A percentile compares a stretch with the other conserved stretches of the same genome.
Evolutionary conservation across 2,113 vertebrate species (phyloP).

Genomic region (Microcebus tavaratra): DNA sequence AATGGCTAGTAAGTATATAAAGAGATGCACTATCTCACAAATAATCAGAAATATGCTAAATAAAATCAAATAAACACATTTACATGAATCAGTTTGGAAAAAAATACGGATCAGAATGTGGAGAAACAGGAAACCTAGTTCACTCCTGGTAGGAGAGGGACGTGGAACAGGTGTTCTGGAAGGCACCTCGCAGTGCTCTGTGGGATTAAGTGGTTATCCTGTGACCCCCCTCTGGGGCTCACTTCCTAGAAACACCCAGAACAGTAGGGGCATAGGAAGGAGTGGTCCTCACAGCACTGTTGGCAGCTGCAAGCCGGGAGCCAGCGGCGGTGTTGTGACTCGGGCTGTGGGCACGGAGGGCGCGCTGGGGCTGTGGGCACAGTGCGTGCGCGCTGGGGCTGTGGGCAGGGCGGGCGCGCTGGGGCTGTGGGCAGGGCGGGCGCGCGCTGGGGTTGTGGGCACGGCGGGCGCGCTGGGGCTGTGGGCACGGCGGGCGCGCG

Average conservation of each 20-base stretch:
- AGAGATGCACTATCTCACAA: background rate
- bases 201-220: background rate
- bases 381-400: no score
- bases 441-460: no score
- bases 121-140: background rate
- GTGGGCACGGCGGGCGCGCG: no score
- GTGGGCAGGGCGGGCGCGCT: no score
- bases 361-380: no score
- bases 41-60: background rate
- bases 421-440: no score
- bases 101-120: background rate
- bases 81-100: background rate
- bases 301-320: background rate
- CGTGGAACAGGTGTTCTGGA: background rate
- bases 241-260: background rate
- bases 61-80: background rate
- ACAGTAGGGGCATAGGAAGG: background rate
- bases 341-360: background rate
- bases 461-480: no score
- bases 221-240: background rate
- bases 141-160: background rate
- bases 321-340: background rate
- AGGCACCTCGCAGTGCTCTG: background rate
- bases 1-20: constrained; percentile 1
- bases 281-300: background rate